A percentile compares a stretch with the other conserved stretches of the same genome.
Conservation (phyloP, 37 sponge, comb jelly and placozoan genomes). For the Haliclona indistincta region DNA sequence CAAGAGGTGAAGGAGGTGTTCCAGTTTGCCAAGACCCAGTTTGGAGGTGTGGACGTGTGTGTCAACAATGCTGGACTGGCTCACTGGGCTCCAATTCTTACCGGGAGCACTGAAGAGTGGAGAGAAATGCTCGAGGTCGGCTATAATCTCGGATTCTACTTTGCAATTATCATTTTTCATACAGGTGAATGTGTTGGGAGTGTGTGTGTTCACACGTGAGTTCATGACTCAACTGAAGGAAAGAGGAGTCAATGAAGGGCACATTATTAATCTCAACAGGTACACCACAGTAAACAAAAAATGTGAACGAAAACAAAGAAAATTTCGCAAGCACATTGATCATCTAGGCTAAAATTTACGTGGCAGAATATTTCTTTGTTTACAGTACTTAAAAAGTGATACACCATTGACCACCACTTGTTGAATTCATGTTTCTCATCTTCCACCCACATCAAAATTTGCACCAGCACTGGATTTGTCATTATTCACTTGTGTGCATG, state of each 20-base stretch:
- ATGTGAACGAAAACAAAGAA: no score
- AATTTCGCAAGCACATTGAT: no score
- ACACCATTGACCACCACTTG: no score
- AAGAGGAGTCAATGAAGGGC: slow-evolving; percentile 71
- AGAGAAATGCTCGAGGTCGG: slow-evolving; percentile 75
- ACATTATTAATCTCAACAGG: slow-evolving; percentile 79
- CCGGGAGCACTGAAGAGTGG: slow-evolving; percentile 72
- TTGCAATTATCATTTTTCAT: background rate
- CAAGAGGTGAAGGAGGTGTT: slow-evolving; percentile 66
- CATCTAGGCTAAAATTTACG: no score
- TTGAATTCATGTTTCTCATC: no score
- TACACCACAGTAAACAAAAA: background rate
- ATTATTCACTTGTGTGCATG: no score
- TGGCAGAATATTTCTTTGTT: no score
- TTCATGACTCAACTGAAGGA: slow-evolving; percentile 66
- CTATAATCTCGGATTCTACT: no score
- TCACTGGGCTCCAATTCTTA: slow-evolving; percentile 50
- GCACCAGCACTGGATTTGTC: no score
- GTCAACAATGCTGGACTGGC: slow-evolving; percentile 86
- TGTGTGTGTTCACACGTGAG: slow-evolving; percentile 70
- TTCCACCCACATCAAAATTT: no score
- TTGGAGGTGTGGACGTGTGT: slow-evolving; percentile 76
- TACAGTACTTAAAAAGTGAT: no score
- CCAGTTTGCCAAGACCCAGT: slow-evolving; percentile 30
- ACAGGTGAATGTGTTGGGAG: slow-evolving; percentile 80